A percentile compares a stretch with the other conserved stretches of the same genome.
Evolutionary conservation across 2,797 vertebrate species (phyloP).

Genomic region (Sebastes matsubarae): DNA sequence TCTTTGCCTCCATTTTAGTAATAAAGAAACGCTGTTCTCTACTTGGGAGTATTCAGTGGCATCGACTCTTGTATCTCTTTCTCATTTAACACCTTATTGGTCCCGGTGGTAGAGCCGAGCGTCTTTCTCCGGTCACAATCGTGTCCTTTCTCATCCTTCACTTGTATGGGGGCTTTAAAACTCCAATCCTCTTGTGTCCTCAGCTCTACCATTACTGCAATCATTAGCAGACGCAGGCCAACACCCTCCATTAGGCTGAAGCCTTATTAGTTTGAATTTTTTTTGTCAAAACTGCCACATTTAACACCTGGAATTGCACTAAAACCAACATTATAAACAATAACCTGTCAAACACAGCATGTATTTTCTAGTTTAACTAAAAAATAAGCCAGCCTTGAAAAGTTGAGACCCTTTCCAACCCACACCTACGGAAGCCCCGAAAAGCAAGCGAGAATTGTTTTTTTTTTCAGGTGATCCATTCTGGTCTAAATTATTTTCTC

Average conservation of each 20-base stretch:
- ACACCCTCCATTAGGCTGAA: not conserved
- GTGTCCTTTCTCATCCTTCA: not conserved
- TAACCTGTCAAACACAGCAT: too few species aligned
- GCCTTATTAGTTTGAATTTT: not conserved
- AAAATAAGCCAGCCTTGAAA: not conserved
- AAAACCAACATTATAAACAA: too few species aligned
- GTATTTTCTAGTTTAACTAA: too few species aligned
- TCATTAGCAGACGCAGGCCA: conserved; percentile 4
- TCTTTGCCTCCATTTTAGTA: not conserved
- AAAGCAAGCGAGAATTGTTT: too few species aligned
- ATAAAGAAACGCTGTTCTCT: not conserved
- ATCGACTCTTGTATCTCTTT: not conserved
- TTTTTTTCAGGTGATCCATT: too few species aligned
- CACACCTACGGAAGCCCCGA: too few species aligned
- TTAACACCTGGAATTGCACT: not conserved
- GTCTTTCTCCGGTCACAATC: not conserved
- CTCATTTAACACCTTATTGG: conserved; percentile 2
- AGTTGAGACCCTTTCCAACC: not conserved
- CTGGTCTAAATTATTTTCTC: too few species aligned
- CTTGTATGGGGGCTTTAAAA: not conserved
- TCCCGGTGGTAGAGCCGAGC: not conserved
- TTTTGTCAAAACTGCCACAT: not conserved
- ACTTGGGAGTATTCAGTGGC: not conserved
- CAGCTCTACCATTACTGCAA: not conserved
- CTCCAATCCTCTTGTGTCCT: not conserved